Evolutionary conservation across 2,888 invertebrate species (phyloP).

Genomic region (Anoncus sp.): DNA sequence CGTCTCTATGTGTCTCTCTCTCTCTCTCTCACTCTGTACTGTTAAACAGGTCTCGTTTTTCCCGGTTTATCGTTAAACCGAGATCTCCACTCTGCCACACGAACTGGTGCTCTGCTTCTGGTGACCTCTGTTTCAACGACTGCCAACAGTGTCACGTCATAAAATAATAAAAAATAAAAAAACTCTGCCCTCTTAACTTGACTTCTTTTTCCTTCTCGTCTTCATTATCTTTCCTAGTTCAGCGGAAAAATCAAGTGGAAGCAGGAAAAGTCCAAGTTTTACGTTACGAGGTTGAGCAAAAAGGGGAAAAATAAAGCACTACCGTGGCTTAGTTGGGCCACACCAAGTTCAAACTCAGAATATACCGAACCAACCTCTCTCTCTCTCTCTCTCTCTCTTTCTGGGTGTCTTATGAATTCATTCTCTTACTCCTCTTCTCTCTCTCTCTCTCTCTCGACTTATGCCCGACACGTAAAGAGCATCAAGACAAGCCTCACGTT

Average conservation of each 20-base stretch:
- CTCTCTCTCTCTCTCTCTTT: background rate
- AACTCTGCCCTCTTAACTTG: too few species aligned
- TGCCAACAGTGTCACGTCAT: constrained; percentile 75
- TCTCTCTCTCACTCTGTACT: too few species aligned
- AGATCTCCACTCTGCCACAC: constrained; percentile 71
- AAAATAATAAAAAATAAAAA: constrained; percentile 75
- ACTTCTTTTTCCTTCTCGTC: background rate
- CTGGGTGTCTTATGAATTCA: constrained; percentile 21
- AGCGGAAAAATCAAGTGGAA: constrained; percentile 17
- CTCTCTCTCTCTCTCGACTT: constrained; percentile 62
- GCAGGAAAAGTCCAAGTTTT: background rate
- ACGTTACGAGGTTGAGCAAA: background rate
- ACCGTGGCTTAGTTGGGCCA: background rate
- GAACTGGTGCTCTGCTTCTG: constrained; percentile 53
- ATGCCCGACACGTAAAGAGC: constrained; percentile 78
- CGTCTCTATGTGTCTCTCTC: too few species aligned
- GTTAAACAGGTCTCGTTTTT: constrained; percentile 66
- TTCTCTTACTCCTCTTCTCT: background rate
- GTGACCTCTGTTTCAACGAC: constrained; percentile 61
- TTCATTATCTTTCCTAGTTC: background rate
- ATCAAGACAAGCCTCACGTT: constrained; percentile 72
- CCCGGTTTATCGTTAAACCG: constrained; percentile 75
- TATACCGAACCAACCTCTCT: constrained; percentile 1
- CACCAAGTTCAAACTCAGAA: background rate
- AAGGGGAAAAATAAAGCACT: background rate